Evolutionary conservation across 2,113 vertebrate species (phyloP), one percentile per base, ranked within the genome.

Genomic region (Tragelaphus buxtoni): DNA sequence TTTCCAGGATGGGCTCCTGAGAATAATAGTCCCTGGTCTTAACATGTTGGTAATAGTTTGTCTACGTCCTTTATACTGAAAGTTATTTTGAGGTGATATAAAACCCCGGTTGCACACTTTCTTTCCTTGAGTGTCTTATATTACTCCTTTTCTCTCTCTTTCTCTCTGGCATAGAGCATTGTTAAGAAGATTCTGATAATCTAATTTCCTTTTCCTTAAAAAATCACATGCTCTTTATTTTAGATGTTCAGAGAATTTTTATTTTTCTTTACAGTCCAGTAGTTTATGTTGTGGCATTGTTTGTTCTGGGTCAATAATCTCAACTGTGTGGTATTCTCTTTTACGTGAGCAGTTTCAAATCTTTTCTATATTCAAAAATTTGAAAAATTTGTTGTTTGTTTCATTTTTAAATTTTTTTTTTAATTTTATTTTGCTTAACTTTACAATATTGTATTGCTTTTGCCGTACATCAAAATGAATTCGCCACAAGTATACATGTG

Each of bases 171-270:
- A 69, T 83, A 86, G 61, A 86, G 26, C 42, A 81, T 60, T 63
- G 24, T 42, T 91, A 9, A 90, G 10, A 92, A 90, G 90, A 65
- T 85, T 90, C 39, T 88, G 6, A 60, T 65, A 91, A 86, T 88
- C 32, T 39, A n/a, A 88, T 79, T 95, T 96, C 84, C 14, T 69
- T 88, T 95, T 80, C 22, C 32, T 91, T 96, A 56, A 88, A 93
- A 93, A 90, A 45, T 77, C 42, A 55, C 35, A 60, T 53, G 53
- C 2, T 74, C 35, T 53, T 85, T 85, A 49, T 55, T 24, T 55
- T 51, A 74, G 53, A 72, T 20, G 7, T 30, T 26, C 24, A 89
- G 60, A 86, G 26, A 63, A 14, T 55, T 55, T 88, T 85, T 74
- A n/a, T 47, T 83, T 97, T 90, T 80, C 83, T 58, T 93, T 88